Evolutionary conservation across 2,797 vertebrate genomes (phyloP).

Genomic region (Streptopelia turtur): DNA sequence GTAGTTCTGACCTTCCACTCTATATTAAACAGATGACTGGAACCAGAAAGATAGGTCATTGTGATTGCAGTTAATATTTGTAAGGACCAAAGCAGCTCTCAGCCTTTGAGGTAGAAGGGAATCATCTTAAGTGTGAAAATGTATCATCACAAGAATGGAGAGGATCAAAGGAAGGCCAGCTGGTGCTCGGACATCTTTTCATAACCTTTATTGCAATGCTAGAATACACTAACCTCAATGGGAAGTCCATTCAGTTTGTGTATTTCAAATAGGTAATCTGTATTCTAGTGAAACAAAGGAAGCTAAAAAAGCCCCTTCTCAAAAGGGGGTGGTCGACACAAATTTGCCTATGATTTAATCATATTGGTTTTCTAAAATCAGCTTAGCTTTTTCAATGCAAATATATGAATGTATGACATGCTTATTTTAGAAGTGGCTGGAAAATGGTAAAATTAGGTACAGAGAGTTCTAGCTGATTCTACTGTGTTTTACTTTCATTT

Average conservation of each 20-base stretch:
- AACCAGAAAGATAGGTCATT: conserved; percentile 74
- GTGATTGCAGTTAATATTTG: conserved; percentile 72
- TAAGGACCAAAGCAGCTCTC: conserved; percentile 70
- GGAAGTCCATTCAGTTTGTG: conserved; percentile 63
- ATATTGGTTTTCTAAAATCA: conserved; percentile 44
- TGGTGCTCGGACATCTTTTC: conserved; percentile 72
- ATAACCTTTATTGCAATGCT: conserved; percentile 72
- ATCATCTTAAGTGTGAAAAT: conserved; percentile 75
- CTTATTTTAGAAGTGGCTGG: conserved; percentile 6
- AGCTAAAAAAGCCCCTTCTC: conserved; percentile 10
- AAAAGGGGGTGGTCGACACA: conserved; percentile 55
- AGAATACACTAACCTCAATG: conserved; percentile 70
- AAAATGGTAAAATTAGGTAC: background rate
- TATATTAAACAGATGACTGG: conserved; percentile 74
- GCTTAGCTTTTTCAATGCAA: conserved; percentile 43
- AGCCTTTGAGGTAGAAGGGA: conserved; percentile 72
- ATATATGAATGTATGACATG: background rate
- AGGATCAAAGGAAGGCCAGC: conserved; percentile 73
- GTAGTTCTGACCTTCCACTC: conserved; percentile 70
- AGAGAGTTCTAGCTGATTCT: background rate
- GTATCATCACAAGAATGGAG: conserved; percentile 71
- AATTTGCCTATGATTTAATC: conserved; percentile 71
- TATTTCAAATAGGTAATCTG: conserved; percentile 66
- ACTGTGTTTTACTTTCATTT: background rate
- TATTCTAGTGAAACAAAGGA: conserved; percentile 67